Conservation (phyloP, 2,888 invertebrate genomes). For the Drosophila limbata region DNA sequence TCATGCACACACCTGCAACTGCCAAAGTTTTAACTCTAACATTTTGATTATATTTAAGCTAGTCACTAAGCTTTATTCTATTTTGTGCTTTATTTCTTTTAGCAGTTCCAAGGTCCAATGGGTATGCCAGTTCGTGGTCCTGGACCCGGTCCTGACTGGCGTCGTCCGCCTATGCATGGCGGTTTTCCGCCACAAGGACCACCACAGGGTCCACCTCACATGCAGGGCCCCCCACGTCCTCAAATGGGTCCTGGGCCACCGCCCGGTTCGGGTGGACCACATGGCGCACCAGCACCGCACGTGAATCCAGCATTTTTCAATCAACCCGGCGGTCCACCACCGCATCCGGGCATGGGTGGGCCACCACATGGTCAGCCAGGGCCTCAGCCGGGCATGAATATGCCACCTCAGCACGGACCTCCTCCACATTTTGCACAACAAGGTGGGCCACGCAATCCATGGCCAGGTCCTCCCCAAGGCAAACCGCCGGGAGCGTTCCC, state of each 20-base stretch:
- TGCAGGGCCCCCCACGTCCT: slow-evolving; percentile 89
- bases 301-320: slow-evolving; percentile 99
- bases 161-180: slow-evolving; percentile 90
- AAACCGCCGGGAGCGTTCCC: slow-evolving; percentile 84
- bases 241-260: slow-evolving; percentile 86
- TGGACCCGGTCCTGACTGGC: slow-evolving; percentile 90
- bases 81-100: slow-evolving; percentile 32
- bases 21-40: slow-evolving; percentile 18
- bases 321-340: slow-evolving; percentile 86
- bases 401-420: slow-evolving; percentile 87
- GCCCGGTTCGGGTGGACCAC: slow-evolving; percentile 83
- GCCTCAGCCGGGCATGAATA: slow-evolving; percentile 85
- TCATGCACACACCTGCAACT: slow-evolving; percentile 26
- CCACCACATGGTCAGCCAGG: slow-evolving; percentile 86
- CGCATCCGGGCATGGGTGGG: slow-evolving; percentile 86
- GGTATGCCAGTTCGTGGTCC: slow-evolving; percentile 87
- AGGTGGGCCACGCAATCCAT: slow-evolving; percentile 90
- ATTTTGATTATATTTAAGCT: neutral
- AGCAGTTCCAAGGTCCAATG: slow-evolving; percentile 85
- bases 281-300: slow-evolving; percentile 94
- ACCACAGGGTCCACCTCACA: slow-evolving; percentile 89
- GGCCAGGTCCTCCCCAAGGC: slow-evolving; percentile 86
- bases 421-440: slow-evolving; percentile 90
- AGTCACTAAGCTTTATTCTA: slow-evolving; percentile 20
- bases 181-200: slow-evolving; percentile 88